phyloP scores from a whole-genome alignment of 2,113 vertebrate species.

The Oryzias javanicus region DNA sequence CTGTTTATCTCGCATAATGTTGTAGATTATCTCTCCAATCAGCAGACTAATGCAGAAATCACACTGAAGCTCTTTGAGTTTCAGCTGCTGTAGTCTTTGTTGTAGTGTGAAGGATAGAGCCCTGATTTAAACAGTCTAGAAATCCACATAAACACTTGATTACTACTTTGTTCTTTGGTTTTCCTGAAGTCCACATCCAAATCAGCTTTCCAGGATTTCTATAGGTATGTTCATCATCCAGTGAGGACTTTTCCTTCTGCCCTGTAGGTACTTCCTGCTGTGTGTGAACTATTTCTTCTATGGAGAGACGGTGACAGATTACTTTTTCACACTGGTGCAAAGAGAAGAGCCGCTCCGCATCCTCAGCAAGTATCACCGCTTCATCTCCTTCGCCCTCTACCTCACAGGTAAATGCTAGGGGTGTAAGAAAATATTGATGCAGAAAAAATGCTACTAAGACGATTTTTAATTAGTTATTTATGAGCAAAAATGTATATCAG shows the following conservation, averaged over 20 bases:
- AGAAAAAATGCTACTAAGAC: no score
- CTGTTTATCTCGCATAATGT: not conserved
- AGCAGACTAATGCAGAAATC: not conserved
- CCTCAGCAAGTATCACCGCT: conserved; percentile 98
- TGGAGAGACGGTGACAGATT: conserved; percentile 95
- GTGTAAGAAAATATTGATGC: no score
- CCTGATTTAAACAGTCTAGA: conserved; percentile 24
- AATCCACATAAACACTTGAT: not conserved
- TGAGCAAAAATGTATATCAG: no score
- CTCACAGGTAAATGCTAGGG: conserved; percentile 82
- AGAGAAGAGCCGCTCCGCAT: conserved; percentile 94
- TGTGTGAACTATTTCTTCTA: conserved; percentile 99
- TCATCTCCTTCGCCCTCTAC: conserved; percentile 96
- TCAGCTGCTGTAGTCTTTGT: conserved; percentile 11
- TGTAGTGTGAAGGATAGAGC: conserved; percentile 12
- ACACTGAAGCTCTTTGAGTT: conserved; percentile 12
- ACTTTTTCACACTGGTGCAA: conserved; percentile 97
- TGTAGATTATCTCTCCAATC: conserved; percentile 31
- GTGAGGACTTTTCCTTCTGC: not conserved
- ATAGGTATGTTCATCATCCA: conserved; percentile 29
- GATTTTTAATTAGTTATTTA: no score
- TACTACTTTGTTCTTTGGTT: no score
- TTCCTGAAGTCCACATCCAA: not conserved
- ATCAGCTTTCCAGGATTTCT: conserved; percentile 8
- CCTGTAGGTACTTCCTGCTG: conserved; percentile 92